Evolutionary conservation across 2,797 vertebrate species (phyloP).

Genomic region (Bradypodion pumilum): DNA sequence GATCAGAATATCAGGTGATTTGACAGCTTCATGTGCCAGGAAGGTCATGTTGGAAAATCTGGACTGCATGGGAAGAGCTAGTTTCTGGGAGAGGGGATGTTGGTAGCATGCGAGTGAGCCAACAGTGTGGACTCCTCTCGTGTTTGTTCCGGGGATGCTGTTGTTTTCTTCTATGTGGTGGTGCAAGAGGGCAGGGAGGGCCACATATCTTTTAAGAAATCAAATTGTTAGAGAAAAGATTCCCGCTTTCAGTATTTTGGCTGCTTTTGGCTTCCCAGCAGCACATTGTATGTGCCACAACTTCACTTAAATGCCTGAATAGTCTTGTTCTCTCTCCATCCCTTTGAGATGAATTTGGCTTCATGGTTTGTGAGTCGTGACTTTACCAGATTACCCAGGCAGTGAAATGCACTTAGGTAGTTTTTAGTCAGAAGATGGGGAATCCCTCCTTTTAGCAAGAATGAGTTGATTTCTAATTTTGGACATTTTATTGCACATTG

Average conservation of each 20-base stretch:
- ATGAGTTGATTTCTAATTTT: not conserved
- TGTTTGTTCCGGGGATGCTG: not conserved
- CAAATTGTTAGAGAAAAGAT: too few species aligned
- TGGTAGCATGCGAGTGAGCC: not conserved
- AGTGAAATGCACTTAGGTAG: not conserved
- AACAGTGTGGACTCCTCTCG: not conserved
- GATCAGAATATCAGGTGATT: not conserved
- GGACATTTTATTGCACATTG: not conserved
- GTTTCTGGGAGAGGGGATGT: slow-evolving; percentile 25
- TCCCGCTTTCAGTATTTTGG: not conserved
- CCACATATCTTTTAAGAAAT: not conserved
- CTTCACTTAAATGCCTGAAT: not conserved
- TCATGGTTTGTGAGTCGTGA: not conserved
- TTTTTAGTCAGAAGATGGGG: not conserved
- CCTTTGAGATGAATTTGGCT: not conserved
- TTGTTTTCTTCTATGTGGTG: not conserved
- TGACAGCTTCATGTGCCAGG: not conserved
- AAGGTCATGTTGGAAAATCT: not conserved
- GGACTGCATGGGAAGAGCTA: not conserved
- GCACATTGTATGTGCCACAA: not conserved
- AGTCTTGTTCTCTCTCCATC: not conserved
- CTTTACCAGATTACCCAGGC: not conserved
- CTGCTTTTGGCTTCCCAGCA: not conserved
- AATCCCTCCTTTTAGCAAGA: not conserved
- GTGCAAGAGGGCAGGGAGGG: not conserved